Conservation (phyloP, 2,797 vertebrate genomes). For the Sciaenops ocellatus region DNA sequence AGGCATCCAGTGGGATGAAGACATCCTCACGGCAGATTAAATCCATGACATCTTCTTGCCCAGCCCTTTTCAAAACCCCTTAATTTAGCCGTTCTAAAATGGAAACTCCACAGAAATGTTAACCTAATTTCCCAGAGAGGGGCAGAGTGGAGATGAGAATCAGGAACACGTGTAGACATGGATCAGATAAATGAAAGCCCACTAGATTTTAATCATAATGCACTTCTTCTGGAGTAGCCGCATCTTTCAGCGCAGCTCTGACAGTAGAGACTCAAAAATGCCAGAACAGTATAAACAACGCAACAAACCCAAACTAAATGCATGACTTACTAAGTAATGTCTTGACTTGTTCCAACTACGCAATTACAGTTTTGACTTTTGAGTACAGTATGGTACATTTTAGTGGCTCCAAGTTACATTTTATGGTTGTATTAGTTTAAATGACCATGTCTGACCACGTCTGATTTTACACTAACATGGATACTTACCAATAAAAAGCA, state of each 20-base stretch:
- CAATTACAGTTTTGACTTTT: slow-evolving; percentile 49
- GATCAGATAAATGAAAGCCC: slow-evolving; percentile 67
- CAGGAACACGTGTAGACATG: slow-evolving; percentile 71
- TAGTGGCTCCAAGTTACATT: slow-evolving; percentile 42
- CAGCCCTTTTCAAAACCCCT: slow-evolving; percentile 57
- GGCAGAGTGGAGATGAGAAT: slow-evolving; percentile 69
- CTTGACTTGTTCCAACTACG: slow-evolving; percentile 45
- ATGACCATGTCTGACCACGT: slow-evolving; percentile 31
- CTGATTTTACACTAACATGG: slow-evolving; percentile 14
- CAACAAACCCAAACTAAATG: slow-evolving; percentile 55
- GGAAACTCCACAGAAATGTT: slow-evolving; percentile 75
- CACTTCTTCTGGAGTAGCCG: slow-evolving; percentile 58
- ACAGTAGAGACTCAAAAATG: slow-evolving; percentile 43
- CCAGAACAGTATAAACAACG: slow-evolving; percentile 45
- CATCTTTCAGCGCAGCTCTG: slow-evolving; percentile 45
- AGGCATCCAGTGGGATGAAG: slow-evolving; percentile 56
- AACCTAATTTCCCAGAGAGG: slow-evolving; percentile 76
- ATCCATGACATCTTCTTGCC: slow-evolving; percentile 58
- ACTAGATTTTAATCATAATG: slow-evolving; percentile 72
- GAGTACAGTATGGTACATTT: slow-evolving; percentile 27
- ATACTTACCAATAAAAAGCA: slow-evolving; percentile 97
- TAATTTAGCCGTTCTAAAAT: slow-evolving; percentile 74
- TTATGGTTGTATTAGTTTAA: slow-evolving; percentile 47
- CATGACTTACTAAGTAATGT: slow-evolving; percentile 39
- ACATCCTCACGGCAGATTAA: slow-evolving; percentile 58